These are phyloP conservation scores for Antechinus flavipes DNA, from an alignment of 2,113 vertebrate genomes.

Conservation along the genomic window DNA sequence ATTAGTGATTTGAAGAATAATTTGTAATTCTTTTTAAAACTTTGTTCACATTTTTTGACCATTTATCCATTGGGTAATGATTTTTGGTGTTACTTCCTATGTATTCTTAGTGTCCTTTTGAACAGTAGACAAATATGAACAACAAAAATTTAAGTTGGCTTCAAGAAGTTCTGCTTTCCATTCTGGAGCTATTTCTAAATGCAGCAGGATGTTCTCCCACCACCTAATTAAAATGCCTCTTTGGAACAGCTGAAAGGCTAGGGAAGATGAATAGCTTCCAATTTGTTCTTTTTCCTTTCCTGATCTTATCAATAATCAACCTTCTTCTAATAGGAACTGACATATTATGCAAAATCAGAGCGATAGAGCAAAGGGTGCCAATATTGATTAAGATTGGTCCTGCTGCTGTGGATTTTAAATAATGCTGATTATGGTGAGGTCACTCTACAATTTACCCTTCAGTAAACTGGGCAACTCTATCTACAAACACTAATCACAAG, in stretches of 20 bases:
- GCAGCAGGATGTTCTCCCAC: conserved; percentile 47
- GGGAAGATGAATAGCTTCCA: conserved; percentile 50
- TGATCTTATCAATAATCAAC: conserved; percentile 45
- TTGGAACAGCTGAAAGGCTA: conserved; percentile 44
- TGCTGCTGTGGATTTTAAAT: neutral
- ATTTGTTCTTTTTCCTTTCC: conserved; percentile 42
- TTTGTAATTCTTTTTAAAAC: neutral
- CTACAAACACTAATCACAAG: neutral
- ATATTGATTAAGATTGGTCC: neutral
- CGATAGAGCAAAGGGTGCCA: neutral
- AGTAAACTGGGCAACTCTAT: neutral
- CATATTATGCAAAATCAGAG: conserved; percentile 15
- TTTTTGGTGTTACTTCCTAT: neutral
- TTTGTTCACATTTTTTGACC: neutral
- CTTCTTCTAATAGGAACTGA: conserved; percentile 51
- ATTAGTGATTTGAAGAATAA: neutral
- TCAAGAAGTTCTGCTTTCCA: conserved; percentile 43
- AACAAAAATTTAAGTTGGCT: conserved; percentile 30
- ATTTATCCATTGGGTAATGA: neutral
- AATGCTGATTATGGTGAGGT: conserved; percentile 7
- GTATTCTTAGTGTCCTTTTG: conserved; percentile 1
- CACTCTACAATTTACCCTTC: neutral
- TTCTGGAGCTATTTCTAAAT: conserved; percentile 39
- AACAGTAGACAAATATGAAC: conserved; percentile 20
- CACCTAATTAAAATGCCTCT: conserved; percentile 62